Conservation (phyloP, 2,113 vertebrate species). For the Anolis sagrei region DNA sequence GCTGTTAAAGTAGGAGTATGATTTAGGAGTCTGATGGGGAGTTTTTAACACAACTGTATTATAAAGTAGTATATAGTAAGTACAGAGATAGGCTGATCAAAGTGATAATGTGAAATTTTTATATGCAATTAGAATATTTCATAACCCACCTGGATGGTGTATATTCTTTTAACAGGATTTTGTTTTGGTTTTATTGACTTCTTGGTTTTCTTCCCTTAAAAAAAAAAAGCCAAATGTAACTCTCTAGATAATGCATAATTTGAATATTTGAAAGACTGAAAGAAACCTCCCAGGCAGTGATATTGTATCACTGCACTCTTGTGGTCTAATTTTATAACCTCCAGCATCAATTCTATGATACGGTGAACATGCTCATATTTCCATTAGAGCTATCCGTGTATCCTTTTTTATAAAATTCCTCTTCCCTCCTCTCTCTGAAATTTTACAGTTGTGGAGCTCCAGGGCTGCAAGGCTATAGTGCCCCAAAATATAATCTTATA, state of each 20-base stretch:
- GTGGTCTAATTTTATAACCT: neutral
- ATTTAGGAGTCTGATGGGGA: constrained; percentile 49
- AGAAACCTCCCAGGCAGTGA: neutral
- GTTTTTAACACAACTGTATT: constrained; percentile 64
- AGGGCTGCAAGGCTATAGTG: neutral
- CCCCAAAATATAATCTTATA: neutral
- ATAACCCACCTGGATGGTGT: constrained; percentile 38
- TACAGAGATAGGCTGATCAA: constrained; percentile 51
- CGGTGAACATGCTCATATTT: neutral
- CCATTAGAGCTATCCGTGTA: neutral
- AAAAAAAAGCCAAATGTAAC: constrained; percentile 47
- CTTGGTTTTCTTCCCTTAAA: constrained; percentile 57
- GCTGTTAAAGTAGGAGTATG: constrained; percentile 47
- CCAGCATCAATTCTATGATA: neutral
- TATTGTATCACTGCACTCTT: neutral
- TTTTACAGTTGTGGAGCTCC: neutral
- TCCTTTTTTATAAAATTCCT: neutral
- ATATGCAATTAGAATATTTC: constrained; percentile 49
- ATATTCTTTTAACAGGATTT: neutral
- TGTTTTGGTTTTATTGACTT: constrained; percentile 44
- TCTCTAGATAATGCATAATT: constrained; percentile 24
- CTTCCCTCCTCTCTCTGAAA: neutral
- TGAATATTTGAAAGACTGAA: neutral
- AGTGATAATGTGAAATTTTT: constrained; percentile 62
- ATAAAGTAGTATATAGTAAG: constrained; percentile 5